phyloP scores from a whole-genome alignment of 2,797 vertebrate species.

The Petrocephalus sullivani region DNA sequence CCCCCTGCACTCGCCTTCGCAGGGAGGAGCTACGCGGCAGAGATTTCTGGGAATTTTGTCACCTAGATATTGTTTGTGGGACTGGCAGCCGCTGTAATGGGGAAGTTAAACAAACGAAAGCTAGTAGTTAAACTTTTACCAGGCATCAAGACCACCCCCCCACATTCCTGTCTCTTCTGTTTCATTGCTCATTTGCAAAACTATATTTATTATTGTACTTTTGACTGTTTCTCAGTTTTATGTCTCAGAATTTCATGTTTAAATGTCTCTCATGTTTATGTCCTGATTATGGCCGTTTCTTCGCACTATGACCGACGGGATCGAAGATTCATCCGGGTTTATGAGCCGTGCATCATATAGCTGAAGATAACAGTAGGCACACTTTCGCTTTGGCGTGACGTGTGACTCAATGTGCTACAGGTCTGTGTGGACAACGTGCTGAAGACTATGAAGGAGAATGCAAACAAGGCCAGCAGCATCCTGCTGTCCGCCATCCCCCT shows the following conservation, averaged over 20 bases:
- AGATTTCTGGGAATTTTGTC: background rate
- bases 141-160: background rate
- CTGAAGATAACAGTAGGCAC: background rate
- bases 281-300: background rate
- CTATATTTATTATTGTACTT: background rate
- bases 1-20: background rate
- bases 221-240: background rate
- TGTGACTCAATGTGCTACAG: constrained; percentile 49
- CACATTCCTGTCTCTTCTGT: background rate
- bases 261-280: background rate
- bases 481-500: constrained; percentile 86
- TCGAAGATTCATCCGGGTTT: background rate
- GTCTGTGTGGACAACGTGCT: constrained; percentile 93
- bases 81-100: background rate
- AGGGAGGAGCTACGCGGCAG: too few relatives aligned
- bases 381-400: background rate
- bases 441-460: constrained; percentile 93
- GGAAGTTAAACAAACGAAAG: background rate
- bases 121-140: background rate
- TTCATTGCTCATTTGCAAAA: background rate
- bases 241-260: background rate
- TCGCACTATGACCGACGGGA: background rate
- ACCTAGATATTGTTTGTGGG: background rate
- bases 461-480: constrained; percentile 92
- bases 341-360: background rate